Evolutionary conservation across 1,140 invertebrate species (phyloP), one percentile per base, ranked within the genome.

Genomic region (Drosophila bocki): DNA sequence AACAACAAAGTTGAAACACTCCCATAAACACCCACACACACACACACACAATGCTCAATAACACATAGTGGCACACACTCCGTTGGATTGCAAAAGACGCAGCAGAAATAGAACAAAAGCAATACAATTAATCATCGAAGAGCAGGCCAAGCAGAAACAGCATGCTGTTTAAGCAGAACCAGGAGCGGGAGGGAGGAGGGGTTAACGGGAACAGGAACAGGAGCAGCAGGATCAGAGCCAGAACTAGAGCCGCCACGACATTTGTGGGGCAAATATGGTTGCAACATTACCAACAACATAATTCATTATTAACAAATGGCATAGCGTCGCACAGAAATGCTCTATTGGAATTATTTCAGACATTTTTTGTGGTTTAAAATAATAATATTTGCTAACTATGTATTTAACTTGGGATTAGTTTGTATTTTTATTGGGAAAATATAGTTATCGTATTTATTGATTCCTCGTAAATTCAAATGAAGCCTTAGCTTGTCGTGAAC

Each of bases 41-140:
- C 39, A 41, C 22, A 33, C 35, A 63, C 32, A 35, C 22, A 32
- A 42, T 17, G 29, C 61, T 39, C 64, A 50, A 47, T 15, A 39
- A 19, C 44, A 65, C 62, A 58, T 39, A 35, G 41, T 29, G 37
- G 33, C 57, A 67, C 33, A 48, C 37, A 65, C 22, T 57, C 57
- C 53, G 51, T 41, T 48, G 47, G 13, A 58, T 67, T 71, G 78
- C 77, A 85, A 65, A 75, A 54, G 78, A 75, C 58, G 50, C 59
- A 75, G 68, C 68, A 78, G 74, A 53, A 75, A 70, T 68, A 78
- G 68, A 83, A 86, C 82, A 87, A 87, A 79, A 63, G 75, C 83
- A 77, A 86, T 86, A 83, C 82, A 80, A 86, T 88, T 88, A 86
- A 88, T 86, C 84, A 86, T 86, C 76, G 72, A 80, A 74, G 67